A percentile compares a stretch with the other conserved stretches of the same genome.
These are phyloP conservation scores for Aphelenchoides besseyi DNA, from an alignment of 1,140 invertebrate genomes.

Conservation along the genomic window DNA sequence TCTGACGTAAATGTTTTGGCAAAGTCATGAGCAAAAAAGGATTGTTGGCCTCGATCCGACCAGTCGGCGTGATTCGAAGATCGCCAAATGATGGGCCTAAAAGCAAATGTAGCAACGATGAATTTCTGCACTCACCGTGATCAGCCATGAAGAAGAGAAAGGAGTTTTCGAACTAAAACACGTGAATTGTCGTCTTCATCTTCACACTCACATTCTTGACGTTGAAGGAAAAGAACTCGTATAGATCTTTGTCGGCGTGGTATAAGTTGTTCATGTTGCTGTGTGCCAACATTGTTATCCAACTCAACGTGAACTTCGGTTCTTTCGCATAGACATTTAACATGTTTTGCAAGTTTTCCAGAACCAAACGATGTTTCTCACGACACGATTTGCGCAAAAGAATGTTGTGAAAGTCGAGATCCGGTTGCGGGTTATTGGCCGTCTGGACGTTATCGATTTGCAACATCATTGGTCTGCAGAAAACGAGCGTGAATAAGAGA, in stretches of 20 bases:
- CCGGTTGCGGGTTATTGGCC: neutral
- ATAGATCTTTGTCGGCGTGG: neutral
- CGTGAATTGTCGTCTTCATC: neutral
- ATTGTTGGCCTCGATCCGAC: constrained; percentile 1
- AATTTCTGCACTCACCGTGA: neutral
- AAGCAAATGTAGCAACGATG: neutral
- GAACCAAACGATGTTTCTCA: neutral
- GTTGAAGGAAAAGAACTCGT: neutral
- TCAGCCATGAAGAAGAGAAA: constrained; percentile 10
- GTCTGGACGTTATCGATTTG: neutral
- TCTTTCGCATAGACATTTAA: neutral
- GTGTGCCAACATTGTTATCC: constrained; percentile 11
- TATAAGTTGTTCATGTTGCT: neutral
- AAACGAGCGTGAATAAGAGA: neutral
- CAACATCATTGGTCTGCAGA: neutral
- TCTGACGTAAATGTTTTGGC: constrained; percentile 1
- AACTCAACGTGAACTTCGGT: neutral
- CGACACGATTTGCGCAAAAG: neutral
- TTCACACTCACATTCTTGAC: neutral
- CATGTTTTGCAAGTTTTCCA: neutral
- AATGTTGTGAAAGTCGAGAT: neutral
- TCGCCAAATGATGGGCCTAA: neutral
- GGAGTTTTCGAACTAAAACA: constrained; percentile 12
- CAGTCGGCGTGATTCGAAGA: neutral
- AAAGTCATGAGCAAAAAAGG: constrained; percentile 14